Evolutionary conservation across 2,797 vertebrate species (phyloP), one percentile per base, ranked within the genome.

Genomic region (Graptemys geographica): DNA sequence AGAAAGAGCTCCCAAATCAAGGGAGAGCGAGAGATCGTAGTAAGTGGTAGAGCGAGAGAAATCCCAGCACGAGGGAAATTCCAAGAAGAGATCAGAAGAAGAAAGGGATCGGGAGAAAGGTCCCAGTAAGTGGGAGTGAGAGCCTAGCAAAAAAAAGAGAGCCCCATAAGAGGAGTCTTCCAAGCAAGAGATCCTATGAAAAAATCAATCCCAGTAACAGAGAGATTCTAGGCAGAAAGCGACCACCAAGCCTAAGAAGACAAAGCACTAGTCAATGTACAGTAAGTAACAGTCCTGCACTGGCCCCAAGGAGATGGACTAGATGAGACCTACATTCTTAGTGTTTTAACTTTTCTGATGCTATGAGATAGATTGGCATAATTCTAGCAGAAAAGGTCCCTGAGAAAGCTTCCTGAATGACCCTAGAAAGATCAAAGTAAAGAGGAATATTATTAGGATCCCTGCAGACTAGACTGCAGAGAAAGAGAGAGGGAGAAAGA

Each of bases 271-370:
- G 23, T 0, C 80, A 81, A 51, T 13, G 79, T 83, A 5, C 88
- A 84, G 88, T 52, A 23, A 86, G 83, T n/a, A 59, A 76, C 41
- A 37, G 65, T 37, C 65, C 11, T 65, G 83, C 74, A 55, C 57
- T 44, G 15, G 80, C 88, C 92, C 83, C 83, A 5, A 33, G 33
- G 83, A 80, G 86, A 89, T 86, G 90, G 74, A 91, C 87, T 19
- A 23, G 51, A 44, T 92, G 12, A 3, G 18, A 4, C 49, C 65
- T 23, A 92, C 28, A 84, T 37, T 53, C 96, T 96, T 97, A 94
- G 91, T 93, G 3, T 23, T 37, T 88, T 93, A 94, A 91, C 94
- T 96, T 97, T 91, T 51, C 81, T 90, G 96, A 85, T 81, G 90
- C 82, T 88, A n/a, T 74, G 76, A 81, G 74, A 57, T 87, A 59